A percentile compares a stretch with the other conserved stretches of the same genome.
phyloP scores from a whole-genome alignment of 2,888 invertebrate genomes.

The Dermolepida albohirtum region DNA sequence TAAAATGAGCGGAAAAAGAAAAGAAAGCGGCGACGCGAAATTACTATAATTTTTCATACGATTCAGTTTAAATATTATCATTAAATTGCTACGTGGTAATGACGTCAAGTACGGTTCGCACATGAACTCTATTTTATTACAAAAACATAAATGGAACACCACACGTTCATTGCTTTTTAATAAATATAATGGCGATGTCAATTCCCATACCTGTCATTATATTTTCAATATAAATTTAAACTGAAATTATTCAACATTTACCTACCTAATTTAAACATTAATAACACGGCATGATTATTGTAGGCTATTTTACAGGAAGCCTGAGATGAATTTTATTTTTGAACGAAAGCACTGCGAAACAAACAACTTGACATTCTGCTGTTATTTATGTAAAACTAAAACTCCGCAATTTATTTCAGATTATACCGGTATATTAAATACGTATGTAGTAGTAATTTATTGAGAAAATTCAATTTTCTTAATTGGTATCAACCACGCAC shows the following conservation, averaged over 20 bases:
- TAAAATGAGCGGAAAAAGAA: slow-evolving; percentile 21
- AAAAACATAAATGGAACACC: not conserved
- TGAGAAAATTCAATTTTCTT: slow-evolving; percentile 12
- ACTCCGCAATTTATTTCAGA: not conserved
- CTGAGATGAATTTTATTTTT: not conserved
- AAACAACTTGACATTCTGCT: slow-evolving; percentile 4
- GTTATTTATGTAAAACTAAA: slow-evolving; percentile 21
- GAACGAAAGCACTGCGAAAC: not conserved
- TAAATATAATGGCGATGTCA: slow-evolving; percentile 16
- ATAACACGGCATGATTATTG: slow-evolving; percentile 6
- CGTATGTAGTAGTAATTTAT: not conserved
- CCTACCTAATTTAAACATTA: slow-evolving; percentile 17
- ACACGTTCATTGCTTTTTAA: slow-evolving; percentile 10
- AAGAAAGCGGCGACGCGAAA: not conserved
- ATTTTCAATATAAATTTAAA: slow-evolving; percentile 25
- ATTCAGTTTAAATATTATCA: slow-evolving; percentile 22
- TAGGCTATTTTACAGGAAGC: slow-evolving; percentile 5
- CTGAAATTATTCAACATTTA: slow-evolving; percentile 14
- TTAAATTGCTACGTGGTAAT: not conserved
- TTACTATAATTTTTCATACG: slow-evolving; percentile 17
- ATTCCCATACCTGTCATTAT: slow-evolving; percentile 7
- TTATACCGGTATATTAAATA: not conserved
- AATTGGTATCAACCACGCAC: not conserved
- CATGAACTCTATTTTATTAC: not conserved
- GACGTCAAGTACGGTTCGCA: not conserved